Percentiles rank a stretch among this genome's conserved stretches.
phyloP scores from a whole-genome alignment of 2,888 invertebrate genomes.

The Eupsilia transversa region DNA sequence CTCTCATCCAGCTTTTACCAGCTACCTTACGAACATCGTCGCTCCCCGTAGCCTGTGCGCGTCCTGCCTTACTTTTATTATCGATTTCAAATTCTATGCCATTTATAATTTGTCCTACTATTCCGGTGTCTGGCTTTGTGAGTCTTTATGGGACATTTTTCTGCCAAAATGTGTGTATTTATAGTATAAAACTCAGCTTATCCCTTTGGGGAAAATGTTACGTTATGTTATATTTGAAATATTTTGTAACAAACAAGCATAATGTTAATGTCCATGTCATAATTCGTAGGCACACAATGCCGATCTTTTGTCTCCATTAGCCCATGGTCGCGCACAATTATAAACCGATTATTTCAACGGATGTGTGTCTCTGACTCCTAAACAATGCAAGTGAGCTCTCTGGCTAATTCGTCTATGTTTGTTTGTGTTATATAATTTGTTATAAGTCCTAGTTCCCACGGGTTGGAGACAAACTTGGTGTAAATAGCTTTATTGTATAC shows the following conservation, averaged over 20 bases:
- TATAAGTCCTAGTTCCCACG: slow-evolving; percentile 67
- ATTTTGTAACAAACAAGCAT: slow-evolving; percentile 34
- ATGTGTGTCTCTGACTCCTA: slow-evolving; percentile 59
- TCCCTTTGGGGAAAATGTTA: background rate
- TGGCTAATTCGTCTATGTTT: slow-evolving; percentile 50
- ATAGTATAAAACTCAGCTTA: background rate
- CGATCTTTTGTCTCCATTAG: slow-evolving; percentile 66
- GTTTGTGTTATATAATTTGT: slow-evolving; percentile 63
- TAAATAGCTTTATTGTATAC: slow-evolving; percentile 36
- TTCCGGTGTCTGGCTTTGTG: too few relatives aligned
- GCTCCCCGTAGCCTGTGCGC: too few relatives aligned
- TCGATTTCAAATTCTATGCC: too few relatives aligned
- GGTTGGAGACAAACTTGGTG: slow-evolving; percentile 24
- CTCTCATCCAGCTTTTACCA: too few relatives aligned
- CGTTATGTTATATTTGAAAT: slow-evolving; percentile 17
- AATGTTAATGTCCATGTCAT: slow-evolving; percentile 57
- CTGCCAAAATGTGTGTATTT: too few relatives aligned
- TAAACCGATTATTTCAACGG: slow-evolving; percentile 77
- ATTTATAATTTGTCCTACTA: too few relatives aligned
- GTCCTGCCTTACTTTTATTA: too few relatives aligned
- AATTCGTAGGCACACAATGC: slow-evolving; percentile 66
- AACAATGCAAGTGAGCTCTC: slow-evolving; percentile 64
- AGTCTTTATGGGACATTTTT: too few relatives aligned
- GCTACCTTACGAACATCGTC: too few relatives aligned
- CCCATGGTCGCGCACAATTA: slow-evolving; percentile 74